Base-by-base conservation (phyloP, 2,888 invertebrate species). In the Amphipyra berbera region DNA sequence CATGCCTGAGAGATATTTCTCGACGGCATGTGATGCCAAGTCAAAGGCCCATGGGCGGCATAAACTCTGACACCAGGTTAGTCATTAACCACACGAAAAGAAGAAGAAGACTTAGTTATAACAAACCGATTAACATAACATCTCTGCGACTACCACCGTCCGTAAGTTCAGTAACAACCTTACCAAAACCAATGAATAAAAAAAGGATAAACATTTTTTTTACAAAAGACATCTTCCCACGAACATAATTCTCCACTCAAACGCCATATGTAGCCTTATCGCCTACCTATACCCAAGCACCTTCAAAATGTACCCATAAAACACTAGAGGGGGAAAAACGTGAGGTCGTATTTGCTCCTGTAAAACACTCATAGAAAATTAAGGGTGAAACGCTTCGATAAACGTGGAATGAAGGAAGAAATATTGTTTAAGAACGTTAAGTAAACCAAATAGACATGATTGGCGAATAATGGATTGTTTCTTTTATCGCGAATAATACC, bases 301-400 rank as follows among this genome's bases (percentile, higher is more conserved):
- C 69, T 69, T 68, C 41, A 68, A 75, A 75, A 70, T 40, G 50
- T 57, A 13, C 46, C 54, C 57, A 61, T 73, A 73, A 73, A 71
- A 61, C 57, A 46, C 48, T 42, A 37, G n/a, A 35, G 44, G 44
- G 41, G 57, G 53, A 7, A 21, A 13, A 47, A 61, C 47, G 72
- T 48, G 61, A 46, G 30, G 54, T 48, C 50, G 50, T 60, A 63
- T 61, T 53, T 54, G 42, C 70, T 59, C 58, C 61, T 52, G 63
- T 60, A 67, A 67, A 69, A 68, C 59, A 64, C 57, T 70, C 59
- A 69, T 67, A 68, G 52, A 73, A 72, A 70, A 78, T 80, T 70
- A 79, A 68, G 58, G 68, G 33, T 42, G 40, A 53, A 55, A 70
- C 47, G 52, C 42, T 59, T 61, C 68, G 52, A 55, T 46, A 53